Conservation (phyloP, 2,113 vertebrate genomes). For the Chlorodrepanis virens region DNA sequence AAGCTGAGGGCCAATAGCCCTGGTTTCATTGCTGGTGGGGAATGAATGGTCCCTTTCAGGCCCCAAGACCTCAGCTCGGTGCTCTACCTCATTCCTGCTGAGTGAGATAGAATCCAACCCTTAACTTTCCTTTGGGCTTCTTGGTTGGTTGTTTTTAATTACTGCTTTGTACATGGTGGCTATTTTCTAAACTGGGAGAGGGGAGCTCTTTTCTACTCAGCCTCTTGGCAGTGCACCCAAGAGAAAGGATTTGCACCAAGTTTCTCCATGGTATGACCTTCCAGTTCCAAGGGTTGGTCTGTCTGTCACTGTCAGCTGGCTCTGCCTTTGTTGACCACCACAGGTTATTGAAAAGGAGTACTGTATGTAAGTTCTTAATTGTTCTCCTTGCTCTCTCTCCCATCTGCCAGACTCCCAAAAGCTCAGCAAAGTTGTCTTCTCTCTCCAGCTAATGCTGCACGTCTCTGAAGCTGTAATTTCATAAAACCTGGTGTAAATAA, state of each 20-base stretch:
- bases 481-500: background rate
- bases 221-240: background rate
- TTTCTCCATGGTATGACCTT: background rate
- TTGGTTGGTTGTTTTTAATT: background rate
- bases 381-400: background rate
- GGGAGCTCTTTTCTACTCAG: background rate
- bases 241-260: background rate
- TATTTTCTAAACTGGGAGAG: background rate
- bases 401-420: background rate
- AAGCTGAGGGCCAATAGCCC: background rate
- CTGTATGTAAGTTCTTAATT: background rate
- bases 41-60: slow-evolving; percentile 25
- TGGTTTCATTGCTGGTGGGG: background rate
- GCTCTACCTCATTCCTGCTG: background rate
- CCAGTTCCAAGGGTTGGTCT: background rate
- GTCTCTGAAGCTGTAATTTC: background rate
- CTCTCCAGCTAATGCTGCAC: background rate
- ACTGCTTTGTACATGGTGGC: background rate
- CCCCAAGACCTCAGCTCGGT: background rate
- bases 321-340: background rate
- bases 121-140: background rate
- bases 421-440: background rate
- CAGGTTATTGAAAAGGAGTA: background rate
- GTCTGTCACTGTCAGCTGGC: background rate
- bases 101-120: background rate